These are phyloP conservation scores for Tenualosa ilisha DNA, from an alignment of 2,797 vertebrate species.

Conservation along the genomic window DNA sequence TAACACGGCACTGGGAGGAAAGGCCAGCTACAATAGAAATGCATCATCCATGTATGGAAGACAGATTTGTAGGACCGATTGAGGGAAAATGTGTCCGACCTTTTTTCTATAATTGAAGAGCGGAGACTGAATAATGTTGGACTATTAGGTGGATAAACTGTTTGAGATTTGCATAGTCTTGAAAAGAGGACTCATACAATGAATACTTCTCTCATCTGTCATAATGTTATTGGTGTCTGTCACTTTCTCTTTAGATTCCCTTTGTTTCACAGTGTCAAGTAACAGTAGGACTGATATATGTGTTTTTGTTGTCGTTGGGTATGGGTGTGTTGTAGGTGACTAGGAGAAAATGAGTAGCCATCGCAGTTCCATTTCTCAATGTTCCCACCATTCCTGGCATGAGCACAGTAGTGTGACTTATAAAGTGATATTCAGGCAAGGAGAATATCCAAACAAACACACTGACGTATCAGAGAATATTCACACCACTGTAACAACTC, in stretches of 20 bases:
- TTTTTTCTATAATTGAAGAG: background rate
- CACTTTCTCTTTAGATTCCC: background rate
- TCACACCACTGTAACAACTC: background rate
- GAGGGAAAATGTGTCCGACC: constrained; percentile 1
- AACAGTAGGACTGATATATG: background rate
- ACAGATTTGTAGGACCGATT: constrained; percentile 25
- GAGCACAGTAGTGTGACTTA: background rate
- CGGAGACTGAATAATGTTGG: background rate
- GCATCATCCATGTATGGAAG: constrained; percentile 1
- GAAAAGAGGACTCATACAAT: background rate
- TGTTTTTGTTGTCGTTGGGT: background rate
- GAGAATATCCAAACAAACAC: background rate
- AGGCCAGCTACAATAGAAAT: constrained; percentile 34
- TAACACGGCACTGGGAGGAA: constrained; percentile 28
- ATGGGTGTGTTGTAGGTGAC: background rate
- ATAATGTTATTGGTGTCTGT: background rate
- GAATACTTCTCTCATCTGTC: background rate
- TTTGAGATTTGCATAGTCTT: no score
- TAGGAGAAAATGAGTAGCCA: background rate
- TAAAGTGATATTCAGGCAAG: background rate
- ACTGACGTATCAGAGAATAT: background rate
- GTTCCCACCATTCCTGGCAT: background rate
- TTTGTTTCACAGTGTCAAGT: background rate
- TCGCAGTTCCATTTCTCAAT: background rate
- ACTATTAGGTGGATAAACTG: no score